Conservation (phyloP, 2,888 invertebrate species). For the Scaptomyza caliginosa region DNA sequence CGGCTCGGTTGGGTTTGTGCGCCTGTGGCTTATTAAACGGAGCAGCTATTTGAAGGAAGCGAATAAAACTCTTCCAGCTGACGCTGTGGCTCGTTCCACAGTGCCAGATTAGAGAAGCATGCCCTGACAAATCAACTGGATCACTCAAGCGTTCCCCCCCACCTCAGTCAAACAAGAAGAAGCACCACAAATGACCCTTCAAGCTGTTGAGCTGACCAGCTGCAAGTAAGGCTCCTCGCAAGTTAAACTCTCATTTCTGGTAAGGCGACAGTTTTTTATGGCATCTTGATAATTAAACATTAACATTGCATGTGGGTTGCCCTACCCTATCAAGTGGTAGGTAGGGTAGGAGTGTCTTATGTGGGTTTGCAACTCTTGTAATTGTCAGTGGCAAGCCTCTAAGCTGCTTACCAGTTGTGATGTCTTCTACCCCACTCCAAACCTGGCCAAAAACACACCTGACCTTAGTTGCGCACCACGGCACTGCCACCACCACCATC, state of each 20-base stretch:
- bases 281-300: slow-evolving; percentile 67
- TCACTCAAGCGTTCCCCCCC: slow-evolving; percentile 59
- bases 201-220: slow-evolving; percentile 41
- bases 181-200: slow-evolving; percentile 38
- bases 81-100: slow-evolving; percentile 54
- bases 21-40: slow-evolving; percentile 54
- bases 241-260: slow-evolving; percentile 35
- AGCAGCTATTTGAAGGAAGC: slow-evolving; percentile 11
- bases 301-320: slow-evolving; percentile 55
- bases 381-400: slow-evolving; percentile 1
- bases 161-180: slow-evolving; percentile 25
- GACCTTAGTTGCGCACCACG: slow-evolving; percentile 17
- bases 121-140: slow-evolving; percentile 63
- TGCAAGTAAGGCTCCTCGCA: slow-evolving; percentile 45
- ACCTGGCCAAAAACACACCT: slow-evolving; percentile 23
- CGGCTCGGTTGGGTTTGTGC: slow-evolving; percentile 16
- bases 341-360: slow-evolving; percentile 11
- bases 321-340: background rate
- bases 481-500: slow-evolving; percentile 3
- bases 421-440: background rate
- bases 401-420: slow-evolving; percentile 26
- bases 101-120: slow-evolving; percentile 50
- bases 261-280: slow-evolving; percentile 53
- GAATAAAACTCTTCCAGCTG: slow-evolving; percentile 63
- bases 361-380: slow-evolving; percentile 7